Evolutionary conservation across 64 coral and sea anemone genomes (phyloP), one percentile per base, ranked within the genome.

Genomic region (Pachyseris speciosa): DNA sequence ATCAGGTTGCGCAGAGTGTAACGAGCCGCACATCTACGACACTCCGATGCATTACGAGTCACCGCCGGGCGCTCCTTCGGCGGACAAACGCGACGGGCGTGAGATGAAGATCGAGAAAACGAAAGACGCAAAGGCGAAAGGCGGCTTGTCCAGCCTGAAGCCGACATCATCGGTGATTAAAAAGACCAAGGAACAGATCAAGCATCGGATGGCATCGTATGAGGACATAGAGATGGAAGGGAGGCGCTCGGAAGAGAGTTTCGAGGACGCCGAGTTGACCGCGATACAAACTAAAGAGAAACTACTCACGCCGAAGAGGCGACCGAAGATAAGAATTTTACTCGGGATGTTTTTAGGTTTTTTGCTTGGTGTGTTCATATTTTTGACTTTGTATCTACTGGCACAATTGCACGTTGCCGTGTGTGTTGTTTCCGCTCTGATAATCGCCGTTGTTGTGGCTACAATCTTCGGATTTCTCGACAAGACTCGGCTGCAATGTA

Each of bases 381-480:
- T 98, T 61, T 77, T 98, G 37, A 84, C 91, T 10, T 52, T 95
- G 19, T 89, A 84, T 81, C 78, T 95, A 11, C 79, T 98, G 1
- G 61, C 92, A 8, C 61, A 75, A 32, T 12, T 84, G 27, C 89
- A 84, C 37, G 89, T 50, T 41, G 32, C 95, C 32, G 20, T 59
- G 0, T 86, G 93, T n/a, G 72, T 78, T 0, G 89, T 95, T 20
- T 61, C 80, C 27, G 96, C 84, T n/a, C 59, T 98, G 27, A 58
- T 98, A 15, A 84, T 98, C 16, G 85, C 89, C 19, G 41, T 95
- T 55, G 88, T 95, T 49, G 63, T 91, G 2, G 88, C 78, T 42
- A 89, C 91, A 87, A 89, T 83, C 0, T 83, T 98, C 50, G 97
- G 94, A 5, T 99, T 99, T 75, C 87, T 99, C 20, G 83, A 99